Conservation (phyloP, 2,888 invertebrate species). For the Cylindroiulus punctatus region DNA sequence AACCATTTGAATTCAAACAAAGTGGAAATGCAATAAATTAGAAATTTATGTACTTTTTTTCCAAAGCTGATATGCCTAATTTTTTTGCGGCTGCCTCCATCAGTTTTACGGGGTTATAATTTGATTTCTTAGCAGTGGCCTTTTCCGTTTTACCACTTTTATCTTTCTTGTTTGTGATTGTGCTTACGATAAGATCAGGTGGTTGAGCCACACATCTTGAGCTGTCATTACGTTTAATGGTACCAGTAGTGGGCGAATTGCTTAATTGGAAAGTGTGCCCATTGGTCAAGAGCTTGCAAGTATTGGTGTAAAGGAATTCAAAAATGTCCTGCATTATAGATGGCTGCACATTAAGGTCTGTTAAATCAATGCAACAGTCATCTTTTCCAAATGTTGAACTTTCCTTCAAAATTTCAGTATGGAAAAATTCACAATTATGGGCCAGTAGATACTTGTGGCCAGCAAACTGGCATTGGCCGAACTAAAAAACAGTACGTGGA, state of each 20-base stretch:
- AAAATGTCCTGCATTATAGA: conserved; percentile 79
- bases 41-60: conserved; percentile 60
- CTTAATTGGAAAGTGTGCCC: conserved; percentile 63
- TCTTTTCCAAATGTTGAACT: conserved; percentile 54
- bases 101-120: conserved; percentile 61
- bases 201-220: background rate
- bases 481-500: conserved; percentile 64
- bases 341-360: conserved; percentile 71
- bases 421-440: conserved; percentile 73
- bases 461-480: conserved; percentile 73
- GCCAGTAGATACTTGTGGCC: conserved; percentile 80
- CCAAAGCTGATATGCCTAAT: conserved; percentile 63
- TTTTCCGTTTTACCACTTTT: conserved; percentile 55
- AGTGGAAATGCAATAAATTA: too few relatives aligned
- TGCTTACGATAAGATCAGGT: conserved; percentile 42
- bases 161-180: background rate
- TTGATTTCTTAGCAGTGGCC: conserved; percentile 60
- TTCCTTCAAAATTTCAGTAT: conserved; percentile 69
- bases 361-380: conserved; percentile 54
- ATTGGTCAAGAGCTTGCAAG: conserved; percentile 72
- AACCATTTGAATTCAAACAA: background rate
- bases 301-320: conserved; percentile 76
- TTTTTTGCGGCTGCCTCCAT: conserved; percentile 63
- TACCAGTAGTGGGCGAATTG: background rate
- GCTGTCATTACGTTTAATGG: background rate